These are phyloP conservation scores for Paramormyrops hopkinsi DNA, from an alignment of 2,797 vertebrate genomes.

Conservation along the genomic window DNA sequence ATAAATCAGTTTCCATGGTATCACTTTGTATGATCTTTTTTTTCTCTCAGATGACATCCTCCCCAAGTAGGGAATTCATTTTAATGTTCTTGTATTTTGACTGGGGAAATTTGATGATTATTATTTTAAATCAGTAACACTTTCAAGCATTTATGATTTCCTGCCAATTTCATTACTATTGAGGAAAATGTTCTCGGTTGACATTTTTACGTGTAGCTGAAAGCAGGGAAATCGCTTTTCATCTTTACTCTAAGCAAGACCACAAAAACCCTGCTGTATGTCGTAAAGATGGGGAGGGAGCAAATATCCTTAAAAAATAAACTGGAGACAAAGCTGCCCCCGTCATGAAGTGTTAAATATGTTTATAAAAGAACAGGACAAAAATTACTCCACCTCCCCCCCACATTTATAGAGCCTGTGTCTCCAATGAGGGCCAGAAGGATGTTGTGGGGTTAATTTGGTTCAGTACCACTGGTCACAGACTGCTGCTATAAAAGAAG, in stretches of 20 bases:
- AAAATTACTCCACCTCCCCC: neutral
- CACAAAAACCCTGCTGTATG: neutral
- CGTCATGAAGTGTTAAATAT: neutral
- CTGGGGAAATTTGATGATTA: neutral
- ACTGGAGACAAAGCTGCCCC: neutral
- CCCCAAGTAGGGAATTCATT: neutral
- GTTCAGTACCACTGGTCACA: constrained; percentile 43
- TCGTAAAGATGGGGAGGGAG: neutral
- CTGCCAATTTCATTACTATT: neutral
- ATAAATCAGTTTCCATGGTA: neutral
- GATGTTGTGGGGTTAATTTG: constrained; percentile 42
- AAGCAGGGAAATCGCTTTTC: neutral
- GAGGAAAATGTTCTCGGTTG: neutral
- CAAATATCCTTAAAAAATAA: neutral
- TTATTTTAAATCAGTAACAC: neutral
- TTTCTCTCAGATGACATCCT: neutral
- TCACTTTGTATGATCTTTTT: neutral
- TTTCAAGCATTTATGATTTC: neutral
- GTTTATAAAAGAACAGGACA: neutral
- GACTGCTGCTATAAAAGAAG: constrained; percentile 47
- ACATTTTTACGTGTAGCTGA: neutral
- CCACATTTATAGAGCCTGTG: neutral
- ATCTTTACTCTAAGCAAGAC: neutral
- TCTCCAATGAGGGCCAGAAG: neutral
- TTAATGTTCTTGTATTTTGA: neutral